Conservation (phyloP, 2,888 invertebrate species). For the Glyphotaelius pellucidus region DNA sequence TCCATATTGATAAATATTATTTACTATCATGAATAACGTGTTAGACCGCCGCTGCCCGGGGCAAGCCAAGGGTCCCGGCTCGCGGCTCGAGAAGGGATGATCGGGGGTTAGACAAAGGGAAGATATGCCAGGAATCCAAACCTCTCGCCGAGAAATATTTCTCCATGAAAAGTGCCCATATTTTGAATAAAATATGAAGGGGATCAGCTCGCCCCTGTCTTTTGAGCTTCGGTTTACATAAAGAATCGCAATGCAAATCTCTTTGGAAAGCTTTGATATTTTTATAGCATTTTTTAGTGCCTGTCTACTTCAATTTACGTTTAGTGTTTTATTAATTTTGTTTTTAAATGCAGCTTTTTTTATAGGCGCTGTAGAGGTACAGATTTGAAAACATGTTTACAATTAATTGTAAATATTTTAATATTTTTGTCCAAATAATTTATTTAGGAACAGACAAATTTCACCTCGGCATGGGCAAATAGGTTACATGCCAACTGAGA, state of each 20-base stretch:
- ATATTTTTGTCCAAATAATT: background rate
- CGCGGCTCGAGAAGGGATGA: background rate
- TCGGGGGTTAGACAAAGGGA: conserved; percentile 32
- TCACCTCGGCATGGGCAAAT: no score
- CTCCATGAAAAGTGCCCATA: background rate
- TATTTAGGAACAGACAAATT: no score
- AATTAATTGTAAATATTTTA: background rate
- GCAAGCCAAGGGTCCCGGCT: background rate
- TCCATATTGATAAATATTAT: background rate
- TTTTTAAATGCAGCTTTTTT: background rate
- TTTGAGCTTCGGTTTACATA: conserved; percentile 1
- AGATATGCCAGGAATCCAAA: conserved; percentile 27
- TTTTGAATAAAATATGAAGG: conserved; percentile 16
- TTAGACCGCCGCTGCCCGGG: background rate
- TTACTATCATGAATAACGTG: background rate
- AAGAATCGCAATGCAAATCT: conserved; percentile 2
- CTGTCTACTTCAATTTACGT: background rate
- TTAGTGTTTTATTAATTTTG: background rate
- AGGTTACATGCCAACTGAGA: no score
- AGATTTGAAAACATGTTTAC: background rate
- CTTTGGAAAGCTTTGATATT: background rate
- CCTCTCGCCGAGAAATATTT: conserved; percentile 14
- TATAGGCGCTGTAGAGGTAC: background rate
- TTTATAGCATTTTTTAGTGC: background rate
- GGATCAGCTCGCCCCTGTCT: conserved; percentile 9